A percentile compares a stretch with the other conserved stretches of the same genome.
Conservation (phyloP, 2,888 invertebrate species). For the Sinodicranocentrus sp. region DNA sequence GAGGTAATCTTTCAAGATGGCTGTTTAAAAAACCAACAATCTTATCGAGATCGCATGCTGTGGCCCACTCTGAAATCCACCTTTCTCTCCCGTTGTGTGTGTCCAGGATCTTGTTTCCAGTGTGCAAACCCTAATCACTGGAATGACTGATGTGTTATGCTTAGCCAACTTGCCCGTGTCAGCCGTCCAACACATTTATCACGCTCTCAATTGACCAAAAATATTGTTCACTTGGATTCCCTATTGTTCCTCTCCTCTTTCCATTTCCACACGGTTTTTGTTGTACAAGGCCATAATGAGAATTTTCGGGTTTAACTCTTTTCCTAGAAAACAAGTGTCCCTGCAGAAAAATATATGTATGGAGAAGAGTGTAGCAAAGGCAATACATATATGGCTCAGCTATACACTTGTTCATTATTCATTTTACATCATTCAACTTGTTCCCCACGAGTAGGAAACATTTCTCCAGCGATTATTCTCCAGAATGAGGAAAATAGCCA, state of each 20-base stretch:
- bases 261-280: not conserved
- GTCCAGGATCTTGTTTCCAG: constrained; percentile 52
- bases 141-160: constrained; percentile 67
- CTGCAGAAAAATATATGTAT: not conserved
- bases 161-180: constrained; percentile 59
- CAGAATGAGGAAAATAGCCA: not conserved
- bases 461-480: not conserved
- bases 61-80: not conserved
- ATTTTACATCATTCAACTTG: not conserved
- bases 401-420: constrained; percentile 15
- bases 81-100: constrained; percentile 50
- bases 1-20: constrained; percentile 62
- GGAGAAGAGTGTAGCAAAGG: too few species aligned
- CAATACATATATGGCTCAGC: not conserved
- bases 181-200: constrained; percentile 64
- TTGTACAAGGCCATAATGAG: too few species aligned
- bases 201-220: constrained; percentile 52
- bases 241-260: not conserved
- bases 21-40: constrained; percentile 62
- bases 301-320: not conserved
- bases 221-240: not conserved
- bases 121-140: constrained; percentile 57
- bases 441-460: not conserved
- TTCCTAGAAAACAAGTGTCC: constrained; percentile 36
- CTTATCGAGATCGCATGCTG: constrained; percentile 37